Conservation (phyloP, 2,888 invertebrate species). For the Campaea margaritaria region DNA sequence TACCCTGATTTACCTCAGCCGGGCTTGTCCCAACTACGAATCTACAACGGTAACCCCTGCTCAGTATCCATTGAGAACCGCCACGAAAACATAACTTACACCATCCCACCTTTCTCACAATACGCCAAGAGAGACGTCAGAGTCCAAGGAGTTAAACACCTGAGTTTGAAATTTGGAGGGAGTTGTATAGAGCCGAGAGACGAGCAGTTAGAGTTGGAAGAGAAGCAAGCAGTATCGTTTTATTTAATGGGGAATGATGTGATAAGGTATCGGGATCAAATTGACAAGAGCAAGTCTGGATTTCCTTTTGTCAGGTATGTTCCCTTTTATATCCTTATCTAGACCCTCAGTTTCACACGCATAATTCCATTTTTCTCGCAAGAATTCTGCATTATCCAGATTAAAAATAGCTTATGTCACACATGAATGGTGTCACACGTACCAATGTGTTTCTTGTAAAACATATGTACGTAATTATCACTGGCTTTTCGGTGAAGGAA, state of each 20-base stretch:
- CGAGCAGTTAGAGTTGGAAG: conserved; percentile 57
- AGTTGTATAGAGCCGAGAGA: conserved; percentile 55
- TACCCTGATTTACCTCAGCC: conserved; percentile 84
- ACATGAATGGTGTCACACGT: too few species aligned
- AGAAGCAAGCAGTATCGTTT: conserved; percentile 65
- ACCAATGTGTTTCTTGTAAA: too few species aligned
- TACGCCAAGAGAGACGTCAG: conserved; percentile 57
- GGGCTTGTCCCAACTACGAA: conserved; percentile 84
- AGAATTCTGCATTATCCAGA: too few species aligned
- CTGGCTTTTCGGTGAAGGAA: too few species aligned
- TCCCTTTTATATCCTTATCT: too few species aligned
- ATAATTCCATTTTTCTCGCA: too few species aligned
- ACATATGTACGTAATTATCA: too few species aligned
- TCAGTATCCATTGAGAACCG: conserved; percentile 78
- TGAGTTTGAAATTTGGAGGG: conserved; percentile 54
- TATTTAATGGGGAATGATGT: conserved; percentile 56
- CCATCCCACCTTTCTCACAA: conserved; percentile 60
- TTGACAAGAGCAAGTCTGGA: conserved; percentile 84
- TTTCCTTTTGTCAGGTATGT: conserved; percentile 84
- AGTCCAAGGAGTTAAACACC: conserved; percentile 45
- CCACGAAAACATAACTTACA: conserved; percentile 60
- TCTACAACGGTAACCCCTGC: conserved; percentile 86
- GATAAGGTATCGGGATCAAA: conserved; percentile 68
- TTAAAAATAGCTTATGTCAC: too few species aligned
- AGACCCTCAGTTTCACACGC: too few species aligned